phyloP scores from a whole-genome alignment of 2,797 vertebrate species.

The Poeciliopsis paucimaculata region DNA sequence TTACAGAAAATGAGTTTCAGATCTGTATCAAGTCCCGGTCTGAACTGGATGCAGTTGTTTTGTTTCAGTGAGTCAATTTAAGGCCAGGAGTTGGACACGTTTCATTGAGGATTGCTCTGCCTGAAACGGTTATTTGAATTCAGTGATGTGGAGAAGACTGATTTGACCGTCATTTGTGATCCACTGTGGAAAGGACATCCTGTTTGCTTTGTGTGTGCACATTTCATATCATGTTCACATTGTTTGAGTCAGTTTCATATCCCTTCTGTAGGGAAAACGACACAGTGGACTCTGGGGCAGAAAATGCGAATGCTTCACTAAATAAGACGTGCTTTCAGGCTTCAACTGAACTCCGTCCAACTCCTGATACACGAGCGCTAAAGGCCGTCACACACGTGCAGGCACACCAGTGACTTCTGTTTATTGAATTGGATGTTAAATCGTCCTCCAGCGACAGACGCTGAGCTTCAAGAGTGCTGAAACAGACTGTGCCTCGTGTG shows the following conservation, averaged over 20 bases:
- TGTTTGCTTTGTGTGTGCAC: constrained; percentile 42
- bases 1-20: constrained; percentile 11
- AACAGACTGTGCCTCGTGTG: constrained; percentile 67
- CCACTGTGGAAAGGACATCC: constrained; percentile 47
- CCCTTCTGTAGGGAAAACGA: constrained; percentile 49
- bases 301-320: constrained; percentile 39
- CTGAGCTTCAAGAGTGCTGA: constrained; percentile 64
- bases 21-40: constrained; percentile 3
- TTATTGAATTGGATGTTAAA: constrained; percentile 72
- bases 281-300: constrained; percentile 45
- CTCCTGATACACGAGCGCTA: constrained; percentile 34
- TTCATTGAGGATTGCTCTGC: constrained; percentile 4
- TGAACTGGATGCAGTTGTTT: constrained; percentile 22
- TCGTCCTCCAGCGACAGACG: constrained; percentile 58
- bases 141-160: constrained; percentile 14
- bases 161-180: constrained; percentile 43
- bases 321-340: constrained; percentile 43
- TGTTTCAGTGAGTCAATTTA: constrained; percentile 19
- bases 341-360: constrained; percentile 37
- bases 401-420: constrained; percentile 63
- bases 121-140: constrained; percentile 27
- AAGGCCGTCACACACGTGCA: constrained; percentile 48
- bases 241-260: constrained; percentile 41
- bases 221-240: neutral
- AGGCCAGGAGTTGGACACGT: constrained; percentile 18